Evolutionary conservation across 2,888 invertebrate genomes (phyloP), one percentile per base, ranked within the genome.

Genomic region (Zaprionus bogoriensis): DNA sequence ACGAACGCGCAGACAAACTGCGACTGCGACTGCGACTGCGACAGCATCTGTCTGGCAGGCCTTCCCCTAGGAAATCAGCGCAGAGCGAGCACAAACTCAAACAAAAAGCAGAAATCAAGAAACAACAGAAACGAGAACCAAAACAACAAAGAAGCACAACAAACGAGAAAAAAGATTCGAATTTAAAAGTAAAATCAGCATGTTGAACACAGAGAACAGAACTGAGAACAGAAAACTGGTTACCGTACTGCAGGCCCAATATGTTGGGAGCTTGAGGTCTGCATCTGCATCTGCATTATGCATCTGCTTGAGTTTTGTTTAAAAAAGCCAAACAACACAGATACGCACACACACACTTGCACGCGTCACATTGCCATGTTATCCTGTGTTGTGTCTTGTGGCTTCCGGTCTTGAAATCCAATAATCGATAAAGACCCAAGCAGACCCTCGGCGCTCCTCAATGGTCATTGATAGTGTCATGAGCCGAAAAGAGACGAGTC

Each of bases 391-490:
- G 71, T 59, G 72, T 67, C 59, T 74, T 58, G 61, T 50, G 74
- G 87, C 81, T 82, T 82, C 81, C 81, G 81, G 81, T 87, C 74
- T 82, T 84, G 58, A 68, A 66, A 61, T 58, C 47, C 61, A 82
- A 74, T 62, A 85, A 85, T 73, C 83, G 75, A 82, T 74, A 65
- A 68, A 65, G 58, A 59, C 32, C 17, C 38, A 47, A 22, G 41
- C 45, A 63, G 45, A n/a, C n/a, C n/a, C n/a, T n/a, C n/a, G 41
- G 30, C 54, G 36, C 82, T 74, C 83, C 74, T 67, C 54, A 75
- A 72, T 82, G 59, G 59, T 72, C 72, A 79, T 78, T 82, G 79
- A 79, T 79, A 78, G 61, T 68, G 67, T 67, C 74, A 53, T 36
- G 38, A 44, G 6, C 20, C 14, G 38, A 36, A n/a, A 50, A 25